Base-by-base conservation (phyloP, 2,888 invertebrate species). In the Petrophora chlorosata region DNA sequence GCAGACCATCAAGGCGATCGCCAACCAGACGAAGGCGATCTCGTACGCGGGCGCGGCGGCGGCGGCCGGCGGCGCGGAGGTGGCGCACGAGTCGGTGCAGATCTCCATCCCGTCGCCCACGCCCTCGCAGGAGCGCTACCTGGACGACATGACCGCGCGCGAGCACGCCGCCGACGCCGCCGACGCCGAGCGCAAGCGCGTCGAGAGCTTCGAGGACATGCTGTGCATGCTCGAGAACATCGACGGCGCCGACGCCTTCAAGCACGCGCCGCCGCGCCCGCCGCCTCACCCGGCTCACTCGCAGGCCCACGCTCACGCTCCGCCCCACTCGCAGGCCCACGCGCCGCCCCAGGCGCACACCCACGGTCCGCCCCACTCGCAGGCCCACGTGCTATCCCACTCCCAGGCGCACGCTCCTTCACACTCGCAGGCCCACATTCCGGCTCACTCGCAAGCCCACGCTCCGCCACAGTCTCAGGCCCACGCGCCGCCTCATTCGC, bases 141-240 rank as follows among this genome's bases (percentile, higher is more conserved):
- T 93, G 8, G 92, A 93, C 65, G 92, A 92, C 59, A 92, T 93
- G 12, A 92, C 92, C 0, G 83, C 92, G 80, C 92, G 92, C 65
- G 92, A 92, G 38, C 85, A 92, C 49, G 89, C 81, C 0, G 86
- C 81, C 1, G 86, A 92, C 57, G 73, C 91, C 10, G 81, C 91
- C 4, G 92, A 91, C 64, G 90, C 89, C n/a, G 91, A 85, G 56
- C 77, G 83, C 1, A 91, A 91, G 59, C 92, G 92, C 39, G 92
- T 92, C 9, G 94, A 94, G 65, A 92, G 92, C 0, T 92, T 94
- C 35, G 94, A 94, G 63, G 94, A 94, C 64, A 93, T 94, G 80
- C 76, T 94, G 8, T 93, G 94, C 67, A 94, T 94, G 90, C 84
- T 94, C 29, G 94, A 94, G 61, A 94, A 94, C 55, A 94, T 94